Base-by-base conservation (phyloP, 2,888 invertebrate species). In the Microctonus brassicae region DNA sequence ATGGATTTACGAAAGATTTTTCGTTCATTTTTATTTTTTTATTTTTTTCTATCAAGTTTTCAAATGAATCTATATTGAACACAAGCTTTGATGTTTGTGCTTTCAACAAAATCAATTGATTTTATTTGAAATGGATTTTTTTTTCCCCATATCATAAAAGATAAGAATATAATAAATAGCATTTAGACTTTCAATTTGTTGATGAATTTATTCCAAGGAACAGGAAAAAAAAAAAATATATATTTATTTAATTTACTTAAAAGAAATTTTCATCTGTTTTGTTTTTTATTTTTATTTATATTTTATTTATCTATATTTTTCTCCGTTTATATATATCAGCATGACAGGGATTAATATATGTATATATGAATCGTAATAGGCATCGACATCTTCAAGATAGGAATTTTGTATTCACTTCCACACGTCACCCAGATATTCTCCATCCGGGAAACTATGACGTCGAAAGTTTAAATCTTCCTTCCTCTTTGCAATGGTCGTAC, bases 351-450 rank as follows among this genome's bases (percentile, higher is more conserved):
- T n/a, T n/a, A 3, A n/a, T 39, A 11, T 39, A 13, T 39, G 2
- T 13, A n/a, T 13, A n/a, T n/a, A 39, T n/a, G 3, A 3, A 13
- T n/a, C 39, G n/a, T n/a, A 39, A 39, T 13, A 39, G 39, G n/a
- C n/a, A 26, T 55, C 26, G 57, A 58, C 5, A 52, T 34, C 11
- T 52, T 42, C 20, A 10, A 24, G 61, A 26, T 24, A 63, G 67
- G 29, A 63, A 72, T 72, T 72, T 24, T n/a, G 67, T 67, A 67
- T 72, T 66, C 71, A 61, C 57, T 66, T 66, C 61, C 61, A 42
- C 47, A 62, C 57, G 55, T 72, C 67, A 63, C 63, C 62, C 47
- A 67, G 63, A 72, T 72, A 67, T 67, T 57, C 22, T 39, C 29
- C 13, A 29, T 33, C 42, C 39, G n/a, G 53, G 17, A 72, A 72